Evolutionary conservation across 2,888 invertebrate genomes (phyloP).

Genomic region (Thyatira batis): DNA sequence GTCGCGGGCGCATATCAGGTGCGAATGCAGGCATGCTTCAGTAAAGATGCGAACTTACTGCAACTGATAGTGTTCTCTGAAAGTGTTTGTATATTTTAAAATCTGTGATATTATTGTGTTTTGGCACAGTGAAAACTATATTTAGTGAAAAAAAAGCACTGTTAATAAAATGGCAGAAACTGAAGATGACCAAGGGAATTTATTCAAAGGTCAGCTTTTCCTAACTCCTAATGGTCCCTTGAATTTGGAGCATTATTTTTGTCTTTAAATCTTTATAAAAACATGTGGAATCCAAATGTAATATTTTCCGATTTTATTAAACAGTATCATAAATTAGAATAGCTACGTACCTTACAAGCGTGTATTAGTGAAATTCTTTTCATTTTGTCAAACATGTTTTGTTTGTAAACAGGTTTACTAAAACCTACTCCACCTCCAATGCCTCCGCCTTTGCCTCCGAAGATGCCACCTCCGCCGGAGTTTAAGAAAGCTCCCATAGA

Average conservation of each 20-base stretch:
- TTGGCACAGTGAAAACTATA: not conserved
- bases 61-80: slow-evolving; percentile 4
- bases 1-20: slow-evolving; percentile 67
- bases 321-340: no score
- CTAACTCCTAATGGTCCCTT: no score
- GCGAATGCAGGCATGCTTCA: slow-evolving; percentile 56
- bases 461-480: slow-evolving; percentile 82
- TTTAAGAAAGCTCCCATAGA: slow-evolving; percentile 83
- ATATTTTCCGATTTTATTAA: no score
- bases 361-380: not conserved
- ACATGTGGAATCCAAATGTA: no score
- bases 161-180: slow-evolving; percentile 14
- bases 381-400: no score
- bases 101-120: not conserved
- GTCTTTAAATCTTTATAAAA: no score
- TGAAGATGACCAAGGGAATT: slow-evolving; percentile 11
- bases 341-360: not conserved
- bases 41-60: slow-evolving; percentile 36
- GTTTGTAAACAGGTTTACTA: slow-evolving; percentile 54
- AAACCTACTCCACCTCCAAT: slow-evolving; percentile 83
- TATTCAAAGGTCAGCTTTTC: slow-evolving; percentile 36
- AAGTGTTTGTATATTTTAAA: not conserved
- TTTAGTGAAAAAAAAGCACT: slow-evolving; percentile 17
- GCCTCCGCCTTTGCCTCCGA: slow-evolving; percentile 88
- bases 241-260: no score